Conservation (phyloP, 2,113 vertebrate species). For the crab-eating macaque (Macaca fascicularis) region DNA sequence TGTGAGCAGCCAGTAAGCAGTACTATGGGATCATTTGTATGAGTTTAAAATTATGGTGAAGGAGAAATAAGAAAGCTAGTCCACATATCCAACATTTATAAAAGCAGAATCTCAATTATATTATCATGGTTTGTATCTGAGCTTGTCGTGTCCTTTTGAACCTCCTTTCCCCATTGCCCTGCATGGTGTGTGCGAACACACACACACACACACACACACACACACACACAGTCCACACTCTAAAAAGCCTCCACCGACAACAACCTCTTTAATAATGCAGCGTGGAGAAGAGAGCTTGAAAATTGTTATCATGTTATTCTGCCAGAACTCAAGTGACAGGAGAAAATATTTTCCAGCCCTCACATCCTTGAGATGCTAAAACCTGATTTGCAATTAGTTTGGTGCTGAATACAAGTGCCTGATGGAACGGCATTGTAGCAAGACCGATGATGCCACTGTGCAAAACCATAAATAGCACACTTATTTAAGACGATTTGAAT, state of each 20-base stretch:
- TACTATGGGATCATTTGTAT: background rate
- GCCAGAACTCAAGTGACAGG: conserved; percentile 12
- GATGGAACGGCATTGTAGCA: background rate
- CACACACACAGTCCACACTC: background rate
- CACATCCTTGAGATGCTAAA: conserved; percentile 32
- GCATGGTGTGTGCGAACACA: background rate
- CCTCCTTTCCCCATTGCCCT: background rate
- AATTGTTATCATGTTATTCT: conserved; percentile 42
- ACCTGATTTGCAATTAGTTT: conserved; percentile 51
- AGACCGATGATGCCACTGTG: background rate
- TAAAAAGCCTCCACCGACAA: background rate
- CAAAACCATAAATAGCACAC: background rate
- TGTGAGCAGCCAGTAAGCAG: background rate
- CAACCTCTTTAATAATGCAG: conserved; percentile 17
- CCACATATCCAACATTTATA: background rate
- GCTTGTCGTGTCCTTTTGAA: background rate
- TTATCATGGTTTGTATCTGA: background rate
- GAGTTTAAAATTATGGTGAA: background rate
- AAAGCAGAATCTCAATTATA: background rate
- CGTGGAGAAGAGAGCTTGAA: background rate
- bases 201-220: background rate
- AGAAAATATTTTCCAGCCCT: conserved; percentile 44
- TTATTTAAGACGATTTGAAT: background rate
- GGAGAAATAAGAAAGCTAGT: background rate
- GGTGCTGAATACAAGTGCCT: background rate